Base-by-base conservation (phyloP, 2,888 invertebrate genomes). In the Plusia festucae region DNA sequence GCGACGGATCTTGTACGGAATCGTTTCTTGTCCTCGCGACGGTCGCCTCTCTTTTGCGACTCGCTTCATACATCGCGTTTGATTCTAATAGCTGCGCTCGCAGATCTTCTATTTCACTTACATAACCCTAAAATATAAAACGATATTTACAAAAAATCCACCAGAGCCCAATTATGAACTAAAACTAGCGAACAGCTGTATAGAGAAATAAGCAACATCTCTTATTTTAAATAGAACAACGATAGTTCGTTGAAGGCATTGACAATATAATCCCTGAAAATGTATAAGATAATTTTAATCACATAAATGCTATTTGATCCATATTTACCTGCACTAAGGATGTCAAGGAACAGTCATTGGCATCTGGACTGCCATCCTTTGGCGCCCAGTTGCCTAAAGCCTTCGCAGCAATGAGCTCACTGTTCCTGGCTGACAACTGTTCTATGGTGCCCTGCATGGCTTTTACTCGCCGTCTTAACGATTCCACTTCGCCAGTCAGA, bases 371-470 rank as follows among this genome's bases (percentile, higher is more conserved):
- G 66, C 87, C 94, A 6, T 92, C 91, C 58, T 90, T 91, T 0
- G 93, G 93, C 11, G 87, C 95, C 97, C 97, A 97, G 61, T 94
- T 94, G 1, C 96, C 96, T 7, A 96, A 92, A 27, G 97, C 97
- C 89, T 97, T 97, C 88, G 98, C 97, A 0, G 98, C 96, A 77
- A 98, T 87, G 8, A 99, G 93, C 79, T 97, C 96, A 5, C 97
- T 97, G 89, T 99, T 99, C 87, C 97, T 96, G 0, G 97, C 96
- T 0, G 98, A 98, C 53, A 99, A 91, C 61, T 97, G 96, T 79
- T 99, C 98, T 22, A 99, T 97, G 0, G 99, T 99, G 84, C 99
- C 98, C 87, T 99, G 99, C 96, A 99, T 96, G 2, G 99, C 98
- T 93, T 99, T 99, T 0, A 99, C 96, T 59, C 99, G 95, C 13